Conservation (phyloP, 2,888 invertebrate species). For the Aphrophora alni region DNA sequence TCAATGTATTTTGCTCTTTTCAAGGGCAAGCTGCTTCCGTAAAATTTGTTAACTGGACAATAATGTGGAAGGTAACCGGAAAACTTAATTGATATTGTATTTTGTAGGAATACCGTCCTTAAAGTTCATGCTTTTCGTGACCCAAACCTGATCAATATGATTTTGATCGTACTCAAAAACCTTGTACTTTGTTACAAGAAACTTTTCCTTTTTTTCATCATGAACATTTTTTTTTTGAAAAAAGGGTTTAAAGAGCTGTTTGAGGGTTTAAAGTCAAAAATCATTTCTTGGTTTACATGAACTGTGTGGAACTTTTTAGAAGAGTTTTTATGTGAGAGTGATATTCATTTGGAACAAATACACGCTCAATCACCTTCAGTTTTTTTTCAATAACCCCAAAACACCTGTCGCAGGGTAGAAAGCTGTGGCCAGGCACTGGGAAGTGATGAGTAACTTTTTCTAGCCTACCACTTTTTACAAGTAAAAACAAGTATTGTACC, state of each 20-base stretch:
- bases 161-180: background rate
- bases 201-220: background rate
- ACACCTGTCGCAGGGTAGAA: constrained; percentile 4
- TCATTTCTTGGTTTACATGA: constrained; percentile 10
- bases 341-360: background rate
- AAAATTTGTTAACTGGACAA: too few relatives aligned
- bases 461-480: background rate
- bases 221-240: background rate
- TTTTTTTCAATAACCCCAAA: constrained; percentile 16
- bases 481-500: constrained; percentile 14
- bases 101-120: background rate
- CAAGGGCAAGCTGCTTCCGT: too few relatives aligned
- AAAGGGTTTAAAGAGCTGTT: background rate
- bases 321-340: background rate
- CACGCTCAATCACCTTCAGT: background rate
- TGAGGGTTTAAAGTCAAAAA: constrained; percentile 9
- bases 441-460: background rate
- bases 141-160: background rate
- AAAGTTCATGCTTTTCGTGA: background rate
- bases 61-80: too few relatives aligned
- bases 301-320: constrained; percentile 23
- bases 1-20: too few relatives aligned
- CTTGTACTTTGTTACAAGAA: constrained; percentile 13
- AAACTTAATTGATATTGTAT: background rate
- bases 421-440: constrained; percentile 3